phyloP scores from a whole-genome alignment of 2,888 invertebrate species.

The Lapara coniferarum region DNA sequence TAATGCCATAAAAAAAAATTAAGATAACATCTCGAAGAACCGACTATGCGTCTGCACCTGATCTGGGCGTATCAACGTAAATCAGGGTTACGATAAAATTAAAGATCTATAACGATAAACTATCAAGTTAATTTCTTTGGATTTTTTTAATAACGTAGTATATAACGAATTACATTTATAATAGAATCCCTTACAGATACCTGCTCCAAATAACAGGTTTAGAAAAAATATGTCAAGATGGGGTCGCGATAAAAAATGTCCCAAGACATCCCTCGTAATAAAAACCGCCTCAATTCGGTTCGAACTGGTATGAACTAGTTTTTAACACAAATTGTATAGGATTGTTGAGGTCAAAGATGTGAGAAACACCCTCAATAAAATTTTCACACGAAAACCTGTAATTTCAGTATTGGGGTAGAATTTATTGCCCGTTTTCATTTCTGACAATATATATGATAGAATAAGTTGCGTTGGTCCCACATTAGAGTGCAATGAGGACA shows the following conservation, averaged over 20 bases:
- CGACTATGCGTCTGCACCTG: no score
- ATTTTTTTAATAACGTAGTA: no score
- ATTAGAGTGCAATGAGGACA: no score
- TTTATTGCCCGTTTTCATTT: not conserved
- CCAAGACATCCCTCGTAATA: slow-evolving; percentile 35
- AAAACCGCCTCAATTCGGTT: slow-evolving; percentile 28
- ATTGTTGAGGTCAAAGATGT: not conserved
- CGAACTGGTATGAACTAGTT: slow-evolving; percentile 26
- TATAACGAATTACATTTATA: no score
- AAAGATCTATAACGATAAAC: no score
- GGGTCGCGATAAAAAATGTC: slow-evolving; percentile 32
- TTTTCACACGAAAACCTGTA: not conserved
- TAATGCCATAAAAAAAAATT: no score
- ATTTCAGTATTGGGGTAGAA: not conserved
- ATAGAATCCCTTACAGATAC: slow-evolving; percentile 18
- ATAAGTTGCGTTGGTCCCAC: not conserved
- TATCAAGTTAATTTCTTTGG: no score
- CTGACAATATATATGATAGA: not conserved
- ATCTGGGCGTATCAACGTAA: no score
- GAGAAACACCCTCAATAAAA: not conserved
- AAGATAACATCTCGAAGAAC: no score
- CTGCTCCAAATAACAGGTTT: slow-evolving; percentile 36
- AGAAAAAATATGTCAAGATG: slow-evolving; percentile 30
- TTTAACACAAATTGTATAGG: not conserved
- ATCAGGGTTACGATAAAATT: no score